Percentiles rank a stretch among this genome's conserved stretches.
These are phyloP conservation scores for pig (Sus scrofa) DNA, from an alignment of 2,113 vertebrate species.

Conservation along the genomic window T2T-Sscrofa CM000816.6:197001-197500, in stretches of 20 bases:
- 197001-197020: neutral
- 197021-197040: neutral
- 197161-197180: neutral
- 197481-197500: too few relatives aligned
- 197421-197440: neutral
- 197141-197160: neutral
- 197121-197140: neutral
- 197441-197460: too few relatives aligned
- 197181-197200: neutral
- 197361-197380: neutral
- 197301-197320: too few relatives aligned
- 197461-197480: too few relatives aligned
- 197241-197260: too few relatives aligned
- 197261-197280: too few relatives aligned
- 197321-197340: too few relatives aligned
- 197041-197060: neutral
- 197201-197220: neutral
- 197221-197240: neutral
- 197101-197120: neutral
- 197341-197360: too few relatives aligned
- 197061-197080: neutral
- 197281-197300: too few relatives aligned
- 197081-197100: slow-evolving; percentile 9
- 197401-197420: neutral
- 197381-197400: neutral